Base-by-base conservation (phyloP, 1,140 invertebrate genomes). In the Goniozus legneri region DNA sequence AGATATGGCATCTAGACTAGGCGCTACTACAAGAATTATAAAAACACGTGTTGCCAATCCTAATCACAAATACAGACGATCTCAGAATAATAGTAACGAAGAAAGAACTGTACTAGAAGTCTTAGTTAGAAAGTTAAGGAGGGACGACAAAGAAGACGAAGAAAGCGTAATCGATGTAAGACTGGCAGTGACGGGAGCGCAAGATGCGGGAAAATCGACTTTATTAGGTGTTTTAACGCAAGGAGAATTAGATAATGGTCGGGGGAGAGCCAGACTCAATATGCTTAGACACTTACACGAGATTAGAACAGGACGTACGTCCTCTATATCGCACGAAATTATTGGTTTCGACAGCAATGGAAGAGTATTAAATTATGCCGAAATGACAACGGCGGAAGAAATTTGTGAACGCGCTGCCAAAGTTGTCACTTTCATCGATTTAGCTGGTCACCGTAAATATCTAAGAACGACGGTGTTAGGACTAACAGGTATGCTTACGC, bases 221-320 rank as follows among this genome's bases (percentile, higher is more conserved):
- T 77, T 97, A 16, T 79, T 97, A 21, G 74, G 74, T 73, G 95
- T 98, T 8, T 74, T 99, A 10, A 97, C 94, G 1, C 92, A 97
- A 73, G 95, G 95, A 15, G 89, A 92, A 72, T 75, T 95, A 39
- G 96, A 98, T 69, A 98, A 98, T 78, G 96, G 97, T 0, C 75
- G 92, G 51, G 97, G 97, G 12, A 84, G 89, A 62, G 93, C 96
- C 0, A 81, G 97, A 27, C 75, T 98, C 0, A 98, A 98, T 75
- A 89, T 98, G 81, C 94, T 98, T 68, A 77, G 95, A 8, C 95
- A 98, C 71, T 77, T 95, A 51, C 97, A 99, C 75, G 97, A 99
- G 75, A 92, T 98, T 56, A 91, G 92, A 71, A 90, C 91, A 24
- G 97, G 97, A 8, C 81, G 94, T 51, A 99, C 97, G 0, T 96